Base-by-base conservation (phyloP, 2,797 vertebrate species). In the Channa striata region DNA sequence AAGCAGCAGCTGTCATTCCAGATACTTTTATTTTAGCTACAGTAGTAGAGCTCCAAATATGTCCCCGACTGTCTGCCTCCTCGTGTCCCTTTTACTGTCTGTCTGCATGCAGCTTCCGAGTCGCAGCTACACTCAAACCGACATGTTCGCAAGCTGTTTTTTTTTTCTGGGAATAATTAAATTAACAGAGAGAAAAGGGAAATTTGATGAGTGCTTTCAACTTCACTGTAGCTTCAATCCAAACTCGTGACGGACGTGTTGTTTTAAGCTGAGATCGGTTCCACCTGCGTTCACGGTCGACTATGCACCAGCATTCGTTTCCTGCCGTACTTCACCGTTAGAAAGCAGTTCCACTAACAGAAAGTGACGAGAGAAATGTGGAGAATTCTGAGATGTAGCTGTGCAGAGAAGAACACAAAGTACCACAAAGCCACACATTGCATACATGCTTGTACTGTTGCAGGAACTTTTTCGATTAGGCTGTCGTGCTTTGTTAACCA, bases 1-100 rank as follows among this genome's bases (percentile, higher is more conserved):
- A 33, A 48, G 4, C 53, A 46, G 80, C 89, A 90, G 85, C 89
- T 90, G 89, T 74, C 59, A 21, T 23, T 63, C 56, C 56, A 56
- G 59, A 1, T 63, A 17, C 44, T 37, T 60, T 74, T 82, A 87
- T 84, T 78, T 85, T 65, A 37, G 78, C 84, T 83, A 43, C 53
- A 40, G 13, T 59, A 68, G 81, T 68, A 51, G 14, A 25, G 59
- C 77, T 81, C 5, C 49, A 84, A 78, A 84, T 77, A 86, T 30
- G 25, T 37, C 72, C 6, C 39, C 17, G 12, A 48, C 71, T 19
- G 17, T 44, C 43, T 44, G 43, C 72, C 53, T 80, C 51, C 48
- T 56, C 57, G 2, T 49, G 13, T 43, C 9, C 37, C 14, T 47
- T 40, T 62, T 61, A 42, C 56, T 57, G 66, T 59, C 70, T 34